Evolutionary conservation across 2,888 invertebrate species (phyloP).

Genomic region (Chymomyza caudatula): DNA sequence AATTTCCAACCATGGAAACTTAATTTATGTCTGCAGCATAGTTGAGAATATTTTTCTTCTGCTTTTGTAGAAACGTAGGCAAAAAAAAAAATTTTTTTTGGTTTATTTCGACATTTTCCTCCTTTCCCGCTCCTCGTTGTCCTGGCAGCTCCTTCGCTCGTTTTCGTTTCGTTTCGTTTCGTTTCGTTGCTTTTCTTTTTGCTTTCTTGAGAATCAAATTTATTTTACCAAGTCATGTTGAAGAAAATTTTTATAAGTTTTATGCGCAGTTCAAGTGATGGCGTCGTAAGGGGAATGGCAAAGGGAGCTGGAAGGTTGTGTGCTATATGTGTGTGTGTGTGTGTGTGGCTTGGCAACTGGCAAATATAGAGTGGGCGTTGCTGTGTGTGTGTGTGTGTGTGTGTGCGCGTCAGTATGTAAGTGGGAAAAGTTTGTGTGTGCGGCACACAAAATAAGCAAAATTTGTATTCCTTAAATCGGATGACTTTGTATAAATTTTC

Average conservation of each 20-base stretch:
- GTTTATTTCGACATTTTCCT: slow-evolving; percentile 63
- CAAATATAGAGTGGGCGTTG: slow-evolving; percentile 45
- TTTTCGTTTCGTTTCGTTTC: slow-evolving; percentile 45
- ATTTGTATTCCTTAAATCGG: slow-evolving; percentile 77
- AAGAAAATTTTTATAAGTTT: slow-evolving; percentile 77
- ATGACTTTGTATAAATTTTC: slow-evolving; percentile 77
- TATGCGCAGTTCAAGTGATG: slow-evolving; percentile 63
- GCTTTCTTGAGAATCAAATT: slow-evolving; percentile 76
- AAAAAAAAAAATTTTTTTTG: slow-evolving; percentile 62
- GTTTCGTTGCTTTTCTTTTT: slow-evolving; percentile 40
- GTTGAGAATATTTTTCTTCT: slow-evolving; percentile 76
- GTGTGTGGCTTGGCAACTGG: slow-evolving; percentile 23
- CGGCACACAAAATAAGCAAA: slow-evolving; percentile 70
- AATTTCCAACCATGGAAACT: slow-evolving; percentile 78
- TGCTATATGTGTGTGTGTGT: not conserved
- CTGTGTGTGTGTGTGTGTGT: not conserved
- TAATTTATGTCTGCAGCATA: slow-evolving; percentile 78
- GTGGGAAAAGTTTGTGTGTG: slow-evolving; percentile 47
- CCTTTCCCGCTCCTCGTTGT: slow-evolving; percentile 5
- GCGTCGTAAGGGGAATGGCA: slow-evolving; percentile 23
- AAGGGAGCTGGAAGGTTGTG: not conserved
- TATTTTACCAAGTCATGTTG: slow-evolving; percentile 77
- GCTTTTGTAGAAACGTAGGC: slow-evolving; percentile 52
- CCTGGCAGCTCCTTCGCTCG: slow-evolving; percentile 34
- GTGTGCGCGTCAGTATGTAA: not conserved